phyloP scores from a whole-genome alignment of 2,888 invertebrate species.

The Ganaspis brasiliensis region DNA sequence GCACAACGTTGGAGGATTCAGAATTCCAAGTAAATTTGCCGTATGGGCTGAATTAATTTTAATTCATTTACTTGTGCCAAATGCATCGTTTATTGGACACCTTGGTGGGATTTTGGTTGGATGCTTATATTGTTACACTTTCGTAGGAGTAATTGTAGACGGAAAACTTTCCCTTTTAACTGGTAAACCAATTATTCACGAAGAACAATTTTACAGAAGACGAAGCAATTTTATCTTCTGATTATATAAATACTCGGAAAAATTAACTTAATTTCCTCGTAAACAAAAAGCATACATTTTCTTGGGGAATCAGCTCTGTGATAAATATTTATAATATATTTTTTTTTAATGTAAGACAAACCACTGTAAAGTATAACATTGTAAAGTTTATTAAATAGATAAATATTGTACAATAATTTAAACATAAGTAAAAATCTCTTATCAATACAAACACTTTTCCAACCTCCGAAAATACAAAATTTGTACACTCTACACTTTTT shows the following conservation, averaged over 20 bases:
- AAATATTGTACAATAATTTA: not conserved
- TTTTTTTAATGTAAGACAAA: not conserved
- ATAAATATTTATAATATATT: not conserved
- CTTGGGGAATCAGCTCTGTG: not conserved
- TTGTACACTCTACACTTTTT: not conserved
- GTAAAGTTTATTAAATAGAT: not conserved
- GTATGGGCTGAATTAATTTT: slow-evolving; percentile 85
- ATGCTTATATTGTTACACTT: slow-evolving; percentile 82
- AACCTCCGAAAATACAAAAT: not conserved
- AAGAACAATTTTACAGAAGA: slow-evolving; percentile 75
- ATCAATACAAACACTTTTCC: not conserved
- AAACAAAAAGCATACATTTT: not conserved
- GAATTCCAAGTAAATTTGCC: slow-evolving; percentile 82
- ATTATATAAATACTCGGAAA: no score
- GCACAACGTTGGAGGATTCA: slow-evolving; percentile 76
- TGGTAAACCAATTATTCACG: slow-evolving; percentile 76
- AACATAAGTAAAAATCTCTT: not conserved
- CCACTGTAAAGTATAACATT: not conserved
- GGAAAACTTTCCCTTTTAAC: slow-evolving; percentile 73
- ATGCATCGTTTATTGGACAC: slow-evolving; percentile 85
- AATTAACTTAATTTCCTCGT: not conserved
- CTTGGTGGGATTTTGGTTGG: slow-evolving; percentile 85
- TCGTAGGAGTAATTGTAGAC: slow-evolving; percentile 78
- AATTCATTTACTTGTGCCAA: slow-evolving; percentile 84
- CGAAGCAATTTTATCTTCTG: slow-evolving; percentile 69